Evolutionary conservation across 2,113 vertebrate genomes (phyloP), one percentile per base, ranked within the genome.

Genomic region (Turdus rufiventris): DNA sequence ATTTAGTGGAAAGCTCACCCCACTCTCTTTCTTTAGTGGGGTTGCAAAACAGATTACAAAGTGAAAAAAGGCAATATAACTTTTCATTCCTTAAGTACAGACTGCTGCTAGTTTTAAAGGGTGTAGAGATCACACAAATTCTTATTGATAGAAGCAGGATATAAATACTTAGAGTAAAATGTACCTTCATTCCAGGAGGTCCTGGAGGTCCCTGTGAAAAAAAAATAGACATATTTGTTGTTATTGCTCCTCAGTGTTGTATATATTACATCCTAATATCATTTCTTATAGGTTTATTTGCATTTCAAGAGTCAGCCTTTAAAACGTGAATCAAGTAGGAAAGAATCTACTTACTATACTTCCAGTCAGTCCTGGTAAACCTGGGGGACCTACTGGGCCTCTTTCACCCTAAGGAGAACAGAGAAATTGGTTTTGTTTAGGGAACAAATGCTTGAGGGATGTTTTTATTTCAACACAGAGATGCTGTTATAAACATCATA

Each of bases 111-210:
- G 12, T 81, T 40, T 54, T 58, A 33, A 8, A 56, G 21, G 9
- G 6, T 29, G 19, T 14, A 71, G 43, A 82, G 38, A 47, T 79
- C 58, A 83, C 21, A 10, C 19, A 66, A 67, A 67, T 66, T 56
- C 45, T 85, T 88, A 48, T 7, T 62, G n/a, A 31, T 73, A 74
- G 58, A 88, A 93, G 54, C 13, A 76, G 61, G 29, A 68, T 56
- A 65, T 38, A 56, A 92, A 82, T 5, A 61, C 16, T 18, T 57
- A 74, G 36, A 76, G n/a, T n/a, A 92, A 95, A 82, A 92, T 5
- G 8, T 96, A 99, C 99, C 98, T 99, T 99, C 91, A 98, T 97
- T 97, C 99, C 99, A 75, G 97, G 97, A 70, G 93, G 6, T 86
- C 99, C 99, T 21, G 98, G 98, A 10, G 98, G 97, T 50, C 99